phyloP scores from a whole-genome alignment of 2,113 vertebrate genomes.

The Psephotus haematonotus region DNA sequence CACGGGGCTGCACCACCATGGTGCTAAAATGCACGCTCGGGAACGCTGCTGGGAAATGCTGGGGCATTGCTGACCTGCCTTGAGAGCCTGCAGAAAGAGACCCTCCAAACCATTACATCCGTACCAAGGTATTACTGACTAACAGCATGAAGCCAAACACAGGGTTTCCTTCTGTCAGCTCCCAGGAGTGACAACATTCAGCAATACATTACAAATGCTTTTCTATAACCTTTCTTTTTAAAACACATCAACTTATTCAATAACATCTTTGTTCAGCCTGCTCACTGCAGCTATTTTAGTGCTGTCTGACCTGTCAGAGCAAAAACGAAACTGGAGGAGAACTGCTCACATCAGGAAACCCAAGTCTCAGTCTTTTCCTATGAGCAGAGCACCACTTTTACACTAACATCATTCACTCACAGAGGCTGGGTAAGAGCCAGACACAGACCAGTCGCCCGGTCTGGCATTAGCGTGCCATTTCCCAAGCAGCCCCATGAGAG shows the following conservation, averaged over 20 bases:
- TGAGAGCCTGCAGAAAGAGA: not conserved
- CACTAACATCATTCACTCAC: not conserved
- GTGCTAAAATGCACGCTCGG: fast-evolving
- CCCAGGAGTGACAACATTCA: not conserved
- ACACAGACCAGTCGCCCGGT: not conserved
- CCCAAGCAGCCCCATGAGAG: not conserved
- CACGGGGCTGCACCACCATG: fast-evolving
- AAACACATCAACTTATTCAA: not conserved
- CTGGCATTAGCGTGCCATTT: not conserved
- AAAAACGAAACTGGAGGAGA: not conserved
- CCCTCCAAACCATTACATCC: not conserved
- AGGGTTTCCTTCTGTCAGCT: not conserved
- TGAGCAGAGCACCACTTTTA: not conserved
- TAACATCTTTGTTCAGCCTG: not conserved
- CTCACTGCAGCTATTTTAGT: not conserved
- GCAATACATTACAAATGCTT: not conserved
- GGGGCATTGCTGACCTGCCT: not conserved
- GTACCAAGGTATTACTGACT: not conserved
- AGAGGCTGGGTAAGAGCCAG: not conserved
- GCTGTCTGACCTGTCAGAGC: not conserved
- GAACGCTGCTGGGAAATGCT: not conserved
- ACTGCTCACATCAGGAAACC: not conserved
- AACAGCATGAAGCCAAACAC: not conserved
- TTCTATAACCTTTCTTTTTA: not conserved
- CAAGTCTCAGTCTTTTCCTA: not conserved